Evolutionary conservation across 2,113 vertebrate species (phyloP), one percentile per base, ranked within the genome.

Genomic region (Poicephalus meyeri): DNA sequence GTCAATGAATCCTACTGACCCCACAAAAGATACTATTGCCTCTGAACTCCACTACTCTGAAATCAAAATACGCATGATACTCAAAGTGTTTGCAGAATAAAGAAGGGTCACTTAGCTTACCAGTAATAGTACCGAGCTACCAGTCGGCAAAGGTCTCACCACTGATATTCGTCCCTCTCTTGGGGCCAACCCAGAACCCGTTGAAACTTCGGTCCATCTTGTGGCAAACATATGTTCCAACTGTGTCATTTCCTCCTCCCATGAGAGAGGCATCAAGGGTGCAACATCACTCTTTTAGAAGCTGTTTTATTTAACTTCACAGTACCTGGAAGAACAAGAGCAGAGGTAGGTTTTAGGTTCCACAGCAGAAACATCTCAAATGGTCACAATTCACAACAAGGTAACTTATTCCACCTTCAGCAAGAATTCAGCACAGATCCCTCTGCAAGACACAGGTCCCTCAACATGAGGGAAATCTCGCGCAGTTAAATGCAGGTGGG

Each of bases 191-290:
- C 13, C 46, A 73, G 37, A 65, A 70, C 17, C 21, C 28, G 18
- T n/a, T 52, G 31, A 74, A 81, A 53, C 26, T 58, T 70, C 19
- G 3, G 14, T 58, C 35, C 21, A 17, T 31, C 31, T 7, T 8
- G 11, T 8, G 18, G 21, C 2, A 18, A 65, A 53, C 2, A 3
- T 9, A 12, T 0, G 10, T 25, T 16, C 25, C 42, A 35, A 5
- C 14, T 47, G 44, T 50, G 18, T 10, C 33, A 24, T 58, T 23
- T 73, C 33, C 44, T 88, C 16, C 16, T 68, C 35, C 20, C 41
- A 56, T 0, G 0, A 61, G 4, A 60, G 13, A 23, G 9, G 13
- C 26, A 86, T 33, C 72, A n/a, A 50, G 15, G 7, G 16, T 37
- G 26, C 16, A 86, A 24, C 12, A 6, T 29, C 10, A 42, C 14